Conservation (phyloP, 2,888 invertebrate species). For the Phaonia tiefii region DNA sequence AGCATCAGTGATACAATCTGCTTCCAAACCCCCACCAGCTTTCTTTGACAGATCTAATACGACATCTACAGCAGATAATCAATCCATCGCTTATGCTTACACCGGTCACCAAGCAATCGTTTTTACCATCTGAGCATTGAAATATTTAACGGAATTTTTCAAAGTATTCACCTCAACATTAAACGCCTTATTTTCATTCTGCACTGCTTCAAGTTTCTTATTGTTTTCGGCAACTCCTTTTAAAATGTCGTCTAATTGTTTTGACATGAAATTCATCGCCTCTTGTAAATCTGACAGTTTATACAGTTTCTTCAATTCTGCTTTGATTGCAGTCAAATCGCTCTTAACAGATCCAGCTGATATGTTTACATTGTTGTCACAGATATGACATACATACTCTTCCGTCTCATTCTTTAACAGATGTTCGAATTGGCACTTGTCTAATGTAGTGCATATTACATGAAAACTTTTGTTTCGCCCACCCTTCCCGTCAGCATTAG, state of each 20-base stretch:
- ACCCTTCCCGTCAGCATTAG: too few relatives aligned
- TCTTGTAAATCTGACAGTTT: constrained; percentile 19
- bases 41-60: constrained; percentile 6
- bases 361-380: not conserved
- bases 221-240: too few relatives aligned
- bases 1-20: constrained; percentile 23
- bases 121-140: constrained; percentile 36
- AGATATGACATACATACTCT: constrained; percentile 27
- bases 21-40: not conserved
- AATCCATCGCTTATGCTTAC: not conserved
- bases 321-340: constrained; percentile 27
- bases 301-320: constrained; percentile 31
- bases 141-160: constrained; percentile 4
- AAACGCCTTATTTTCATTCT: too few relatives aligned
- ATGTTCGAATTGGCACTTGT: constrained; percentile 24
- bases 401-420: constrained; percentile 25
- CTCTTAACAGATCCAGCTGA: not conserved
- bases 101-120: constrained; percentile 9
- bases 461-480: constrained; percentile 2
- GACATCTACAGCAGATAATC: constrained; percentile 10
- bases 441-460: too few relatives aligned
- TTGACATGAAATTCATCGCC: too few relatives aligned
- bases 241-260: constrained; percentile 7
- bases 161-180: constrained; percentile 17
- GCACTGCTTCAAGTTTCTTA: too few relatives aligned